Conservation (phyloP, 2,113 vertebrate species). For the Etia nguti region DNA sequence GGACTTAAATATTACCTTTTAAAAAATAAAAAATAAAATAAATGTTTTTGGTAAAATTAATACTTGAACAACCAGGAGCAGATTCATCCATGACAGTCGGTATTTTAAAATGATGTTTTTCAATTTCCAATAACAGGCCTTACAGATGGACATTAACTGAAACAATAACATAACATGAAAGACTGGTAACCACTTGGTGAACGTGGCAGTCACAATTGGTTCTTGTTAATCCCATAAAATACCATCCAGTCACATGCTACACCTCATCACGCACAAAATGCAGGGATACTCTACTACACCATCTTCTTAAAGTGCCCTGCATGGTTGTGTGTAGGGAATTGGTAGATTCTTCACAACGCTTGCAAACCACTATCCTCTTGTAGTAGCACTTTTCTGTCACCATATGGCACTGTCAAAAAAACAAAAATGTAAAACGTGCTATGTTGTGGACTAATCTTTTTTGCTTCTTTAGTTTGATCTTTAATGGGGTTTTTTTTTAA, state of each 20-base stretch:
- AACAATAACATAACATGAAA: not conserved
- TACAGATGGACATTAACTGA: not conserved
- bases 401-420: not conserved
- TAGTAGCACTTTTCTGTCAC: not conserved
- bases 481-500: no score
- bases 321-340: not conserved
- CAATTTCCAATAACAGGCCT: not conserved
- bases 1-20: not conserved
- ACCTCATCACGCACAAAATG: not conserved
- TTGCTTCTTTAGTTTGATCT: not conserved
- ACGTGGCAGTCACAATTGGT: not conserved
- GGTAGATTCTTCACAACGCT: not conserved
- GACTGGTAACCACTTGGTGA: not conserved
- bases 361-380: not conserved
- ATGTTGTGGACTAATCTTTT: not conserved
- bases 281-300: not conserved
- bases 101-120: not conserved
- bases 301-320: not conserved
- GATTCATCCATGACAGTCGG: not conserved
- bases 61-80: not conserved
- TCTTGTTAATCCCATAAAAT: not conserved
- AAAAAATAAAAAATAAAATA: no score
- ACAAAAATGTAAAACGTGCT: not conserved
- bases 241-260: not conserved
- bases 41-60: not conserved